Conservation (phyloP, 2,113 vertebrate species). For the Bucco capensis region DNA sequence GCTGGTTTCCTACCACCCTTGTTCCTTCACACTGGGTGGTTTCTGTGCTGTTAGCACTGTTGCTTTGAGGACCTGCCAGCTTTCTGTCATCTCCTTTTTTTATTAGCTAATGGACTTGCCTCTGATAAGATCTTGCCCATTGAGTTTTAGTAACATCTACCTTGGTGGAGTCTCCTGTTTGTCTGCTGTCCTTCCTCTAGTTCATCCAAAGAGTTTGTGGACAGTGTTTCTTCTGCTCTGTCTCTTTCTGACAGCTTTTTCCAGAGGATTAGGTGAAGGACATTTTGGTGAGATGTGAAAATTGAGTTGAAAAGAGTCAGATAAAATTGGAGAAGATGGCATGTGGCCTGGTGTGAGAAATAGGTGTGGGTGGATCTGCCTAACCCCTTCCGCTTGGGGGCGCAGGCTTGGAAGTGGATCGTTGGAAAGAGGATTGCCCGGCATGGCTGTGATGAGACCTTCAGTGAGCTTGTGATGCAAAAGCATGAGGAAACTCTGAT, state of each 20-base stretch:
- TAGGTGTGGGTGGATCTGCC: not conserved
- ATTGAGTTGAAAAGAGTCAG: not conserved
- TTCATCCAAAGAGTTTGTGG: fast-evolving
- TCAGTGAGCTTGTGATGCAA: not conserved
- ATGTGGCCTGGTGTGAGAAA: fast-evolving
- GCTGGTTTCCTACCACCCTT: not conserved
- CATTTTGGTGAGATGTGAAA: not conserved
- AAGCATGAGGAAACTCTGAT: not conserved
- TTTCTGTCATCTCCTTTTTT: not conserved
- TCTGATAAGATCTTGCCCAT: not conserved
- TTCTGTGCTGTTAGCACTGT: not conserved
- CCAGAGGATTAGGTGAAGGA: not conserved
- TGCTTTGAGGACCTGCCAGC: not conserved
- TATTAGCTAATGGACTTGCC: not conserved
- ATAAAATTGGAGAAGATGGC: not conserved
- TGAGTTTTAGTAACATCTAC: not conserved
- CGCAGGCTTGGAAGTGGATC: not conserved
- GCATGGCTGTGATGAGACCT: not conserved
- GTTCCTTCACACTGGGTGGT: not conserved
- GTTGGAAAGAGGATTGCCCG: not conserved
- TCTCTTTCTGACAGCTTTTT: not conserved
- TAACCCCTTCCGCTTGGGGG: not conserved
- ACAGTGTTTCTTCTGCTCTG: not conserved
- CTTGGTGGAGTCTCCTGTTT: not conserved
- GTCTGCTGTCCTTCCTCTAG: not conserved